phyloP scores from a whole-genome alignment of 2,888 invertebrate species.

The Hipparchia semele region DNA sequence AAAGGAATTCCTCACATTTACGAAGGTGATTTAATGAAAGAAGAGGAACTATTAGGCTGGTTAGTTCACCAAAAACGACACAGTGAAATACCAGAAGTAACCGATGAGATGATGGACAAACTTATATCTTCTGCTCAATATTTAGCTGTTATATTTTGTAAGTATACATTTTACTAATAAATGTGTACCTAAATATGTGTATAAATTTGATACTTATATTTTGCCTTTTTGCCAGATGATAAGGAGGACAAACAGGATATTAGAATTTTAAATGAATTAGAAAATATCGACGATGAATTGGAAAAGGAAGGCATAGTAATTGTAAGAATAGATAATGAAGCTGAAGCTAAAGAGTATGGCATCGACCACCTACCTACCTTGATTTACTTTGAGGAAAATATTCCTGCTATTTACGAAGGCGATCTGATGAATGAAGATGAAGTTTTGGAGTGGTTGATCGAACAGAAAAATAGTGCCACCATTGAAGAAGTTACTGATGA shows the following conservation, averaged over 20 bases:
- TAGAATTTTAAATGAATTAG: slow-evolving; percentile 92
- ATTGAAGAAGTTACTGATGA: slow-evolving; percentile 98
- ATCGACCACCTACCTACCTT: slow-evolving; percentile 93
- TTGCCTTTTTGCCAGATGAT: slow-evolving; percentile 85
- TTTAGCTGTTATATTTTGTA: slow-evolving; percentile 95
- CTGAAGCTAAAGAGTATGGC: slow-evolving; percentile 95
- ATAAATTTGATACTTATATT: not conserved
- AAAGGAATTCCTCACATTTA: slow-evolving; percentile 89
- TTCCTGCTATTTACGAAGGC: slow-evolving; percentile 95
- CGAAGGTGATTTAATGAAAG: slow-evolving; percentile 94
- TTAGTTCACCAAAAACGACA: slow-evolving; percentile 94
- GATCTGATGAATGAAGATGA: slow-evolving; percentile 96
- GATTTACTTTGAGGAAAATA: slow-evolving; percentile 95
- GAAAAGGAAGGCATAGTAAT: slow-evolving; percentile 96
- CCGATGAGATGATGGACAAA: slow-evolving; percentile 96
- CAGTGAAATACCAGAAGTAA: slow-evolving; percentile 95
- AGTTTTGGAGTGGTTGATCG: slow-evolving; percentile 93
- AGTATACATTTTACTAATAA: slow-evolving; percentile 64
- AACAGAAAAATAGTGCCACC: slow-evolving; percentile 94
- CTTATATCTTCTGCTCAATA: slow-evolving; percentile 91
- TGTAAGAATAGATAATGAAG: slow-evolving; percentile 94
- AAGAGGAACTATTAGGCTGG: slow-evolving; percentile 95
- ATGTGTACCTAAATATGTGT: not conserved
- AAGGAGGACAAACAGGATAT: slow-evolving; percentile 96
- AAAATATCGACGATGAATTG: slow-evolving; percentile 95